Base-by-base conservation (phyloP, 2,888 invertebrate genomes). In the Sphaeridia pumilis region DNA sequence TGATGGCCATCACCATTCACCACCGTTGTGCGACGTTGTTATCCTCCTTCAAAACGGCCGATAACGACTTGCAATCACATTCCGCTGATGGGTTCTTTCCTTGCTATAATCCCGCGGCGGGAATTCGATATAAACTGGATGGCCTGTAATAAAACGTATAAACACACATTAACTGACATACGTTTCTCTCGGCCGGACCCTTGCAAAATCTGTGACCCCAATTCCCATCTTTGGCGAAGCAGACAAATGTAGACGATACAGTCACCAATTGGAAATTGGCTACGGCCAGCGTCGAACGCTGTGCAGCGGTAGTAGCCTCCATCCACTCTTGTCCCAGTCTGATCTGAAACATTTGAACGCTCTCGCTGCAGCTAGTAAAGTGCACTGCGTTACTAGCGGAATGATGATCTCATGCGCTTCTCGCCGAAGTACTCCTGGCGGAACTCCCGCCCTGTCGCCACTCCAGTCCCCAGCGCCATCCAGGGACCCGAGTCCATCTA, bases 231-330 rank as follows among this genome's bases (percentile, higher is more conserved):
- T 41, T 45, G 46, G 14, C 25, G 7, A 22, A 41, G 46, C 47
- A 59, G 59, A 59, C 53, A 57, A 47, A 52, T 61, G 61, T 27
- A 59, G 65, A 27, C 58, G 65, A 4, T 57, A 46, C 55, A 64
- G 63, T 46, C 62, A 66, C 28, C 56, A 63, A n/a, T n/a, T n/a
- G 28, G 66, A 67, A 31, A 57, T 67, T 52, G 61, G 69, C 26
- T 58, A 54, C 31, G 56, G 66, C 46, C 68, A 69, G 45, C 59
- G 69, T 52, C 67, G 68, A 51, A 68, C 67, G 5, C 63, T 69
- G 10, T 67, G 67, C n/a, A n/a, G n/a, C n/a, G n/a, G n/a, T n/a
- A n/a, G n/a, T 59, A 68, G 67, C 58, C 64, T 68, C 24, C 66
- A 67, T 55, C 67, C 67, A 21, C 54, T n/a, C n/a, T n/a, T 68